phyloP scores from a whole-genome alignment of 2,113 vertebrate species.

The Donacobius atricapilla region DNA sequence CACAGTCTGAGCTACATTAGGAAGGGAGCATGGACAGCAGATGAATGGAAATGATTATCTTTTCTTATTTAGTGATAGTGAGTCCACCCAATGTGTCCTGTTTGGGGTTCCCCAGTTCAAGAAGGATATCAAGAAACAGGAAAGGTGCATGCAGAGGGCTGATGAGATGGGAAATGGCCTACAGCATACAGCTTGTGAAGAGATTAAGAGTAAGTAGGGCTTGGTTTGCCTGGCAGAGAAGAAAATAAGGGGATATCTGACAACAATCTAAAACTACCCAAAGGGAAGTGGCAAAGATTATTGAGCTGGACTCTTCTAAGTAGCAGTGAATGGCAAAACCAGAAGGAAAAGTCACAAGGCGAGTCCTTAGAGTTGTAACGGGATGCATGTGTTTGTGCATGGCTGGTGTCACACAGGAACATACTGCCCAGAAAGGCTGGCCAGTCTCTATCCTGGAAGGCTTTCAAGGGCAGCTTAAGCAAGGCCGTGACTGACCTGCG shows the following conservation, averaged over 20 bases:
- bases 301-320: background rate
- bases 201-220: background rate
- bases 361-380: background rate
- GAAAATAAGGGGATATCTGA: background rate
- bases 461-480: background rate
- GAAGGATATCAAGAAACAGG: background rate
- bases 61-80: background rate
- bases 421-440: background rate
- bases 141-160: background rate
- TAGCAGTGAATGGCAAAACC: background rate
- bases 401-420: background rate
- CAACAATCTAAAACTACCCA: background rate
- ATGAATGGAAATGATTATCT: background rate
- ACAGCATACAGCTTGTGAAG: background rate
- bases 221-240: background rate
- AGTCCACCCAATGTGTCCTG: background rate
- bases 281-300: background rate
- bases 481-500: background rate
- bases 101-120: background rate
- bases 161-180: background rate
- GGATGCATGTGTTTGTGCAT: background rate
- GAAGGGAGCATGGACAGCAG: background rate
- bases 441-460: background rate
- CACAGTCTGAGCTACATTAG: background rate
- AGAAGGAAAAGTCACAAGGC: background rate